These are phyloP conservation scores for Teleopsis dalmanni DNA, from an alignment of 1,140 invertebrate genomes.

Conservation along the genomic window DNA sequence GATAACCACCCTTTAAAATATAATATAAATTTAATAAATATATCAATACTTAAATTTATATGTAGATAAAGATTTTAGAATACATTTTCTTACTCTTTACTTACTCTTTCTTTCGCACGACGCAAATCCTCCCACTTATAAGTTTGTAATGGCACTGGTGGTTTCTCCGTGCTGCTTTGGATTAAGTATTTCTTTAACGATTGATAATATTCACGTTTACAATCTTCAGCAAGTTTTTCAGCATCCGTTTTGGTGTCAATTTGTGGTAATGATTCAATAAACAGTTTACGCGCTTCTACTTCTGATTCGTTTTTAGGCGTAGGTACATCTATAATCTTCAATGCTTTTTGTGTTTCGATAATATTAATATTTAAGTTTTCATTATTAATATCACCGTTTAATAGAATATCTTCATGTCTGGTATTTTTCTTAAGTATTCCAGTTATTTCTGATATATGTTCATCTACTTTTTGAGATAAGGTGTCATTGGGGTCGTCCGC, in stretches of 20 bases:
- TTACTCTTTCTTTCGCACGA: conserved; percentile 46
- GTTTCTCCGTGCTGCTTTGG: conserved; percentile 43
- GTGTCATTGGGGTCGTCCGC: too few relatives aligned
- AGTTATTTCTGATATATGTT: conserved; percentile 36
- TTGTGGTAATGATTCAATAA: conserved; percentile 38
- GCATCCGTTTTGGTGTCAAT: conserved; percentile 30
- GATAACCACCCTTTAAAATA: conserved; percentile 52
- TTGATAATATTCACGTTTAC: conserved; percentile 41
- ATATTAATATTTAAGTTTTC: conserved; percentile 1
- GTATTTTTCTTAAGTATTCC: conserved; percentile 27
- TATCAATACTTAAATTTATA: too few relatives aligned
- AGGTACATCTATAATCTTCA: conserved; percentile 36
- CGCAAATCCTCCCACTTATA: conserved; percentile 66
- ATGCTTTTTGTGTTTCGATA: conserved; percentile 10
- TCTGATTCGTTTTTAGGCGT: conserved; percentile 31
- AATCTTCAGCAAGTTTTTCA: conserved; percentile 33
- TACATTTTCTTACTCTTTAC: conserved; percentile 1
- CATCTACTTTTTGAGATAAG: conserved; percentile 30
- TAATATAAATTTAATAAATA: too few relatives aligned
- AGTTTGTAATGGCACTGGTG: conserved; percentile 56
- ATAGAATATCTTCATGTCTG: background rate
- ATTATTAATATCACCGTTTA: background rate
- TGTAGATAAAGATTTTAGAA: too few relatives aligned
- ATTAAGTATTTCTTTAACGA: conserved; percentile 40
- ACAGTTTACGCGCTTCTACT: conserved; percentile 31